Evolutionary conservation across 2,888 invertebrate genomes (phyloP), one percentile per base, ranked within the genome.

Genomic region (Sinodicranocentrus sp.): DNA sequence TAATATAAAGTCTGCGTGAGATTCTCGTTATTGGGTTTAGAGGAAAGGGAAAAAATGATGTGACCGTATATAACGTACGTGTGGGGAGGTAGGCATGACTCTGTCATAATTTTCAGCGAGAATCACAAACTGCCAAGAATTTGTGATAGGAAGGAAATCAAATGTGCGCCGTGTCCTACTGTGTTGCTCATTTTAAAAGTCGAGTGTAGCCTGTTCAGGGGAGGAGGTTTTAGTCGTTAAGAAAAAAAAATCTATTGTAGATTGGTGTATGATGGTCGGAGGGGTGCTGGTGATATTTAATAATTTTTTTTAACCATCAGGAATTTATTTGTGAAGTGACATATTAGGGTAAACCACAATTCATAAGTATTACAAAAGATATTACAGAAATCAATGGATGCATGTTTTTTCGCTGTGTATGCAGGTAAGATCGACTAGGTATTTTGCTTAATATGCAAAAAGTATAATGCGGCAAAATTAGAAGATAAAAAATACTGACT

Each of bases 1-100:
- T 52, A 63, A 63, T 71, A 48, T 68, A 79, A 78, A 78, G 71
- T 79, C 79, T 79, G 79, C 65, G 70, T 71, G 79, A 78, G 43
- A 70, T 48, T 63, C 71, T 59, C 28, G 48, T 70, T 78, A 67
- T 57, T 70, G 48, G 26, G 26, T 59, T 54, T 61, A 6, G n/a
- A n/a, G n/a, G n/a, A n/a, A n/a, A n/a, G 61, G 3, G 61, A 28
- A 5, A 33, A 23, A 28, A 61, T 26, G n/a, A 61, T n/a, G n/a
- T n/a, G n/a, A n/a, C n/a, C n/a, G n/a, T n/a, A n/a, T n/a, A n/a
- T n/a, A 21, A 25, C 61, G 25, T 28, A 17, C 26, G 15, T 26
- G 28, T 59, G 26, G 6, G 13, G 26, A 48, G n/a, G 25, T 26
- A 23, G 23, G 57, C 23, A 67, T 68, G 68, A 33, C 68, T 25